Percentiles rank a stretch among this genome's conserved stretches.
Evolutionary conservation across 2,888 invertebrate species (phyloP).

Genomic region (Pollenia griseotomentosa): DNA sequence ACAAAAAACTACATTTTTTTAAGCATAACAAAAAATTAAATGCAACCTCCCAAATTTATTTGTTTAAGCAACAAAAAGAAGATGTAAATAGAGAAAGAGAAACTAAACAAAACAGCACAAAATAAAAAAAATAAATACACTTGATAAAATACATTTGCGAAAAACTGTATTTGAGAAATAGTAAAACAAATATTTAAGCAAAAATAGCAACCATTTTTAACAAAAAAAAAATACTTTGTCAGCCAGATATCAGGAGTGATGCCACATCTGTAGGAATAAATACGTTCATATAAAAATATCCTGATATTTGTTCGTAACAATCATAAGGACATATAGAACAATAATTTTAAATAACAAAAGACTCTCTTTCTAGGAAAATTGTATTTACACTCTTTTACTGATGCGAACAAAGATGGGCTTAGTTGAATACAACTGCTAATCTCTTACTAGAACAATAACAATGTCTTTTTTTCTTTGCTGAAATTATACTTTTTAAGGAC

Average conservation of each 20-base stretch:
- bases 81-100: background rate
- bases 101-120: background rate
- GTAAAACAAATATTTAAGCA: background rate
- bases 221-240: background rate
- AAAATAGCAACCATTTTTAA: background rate
- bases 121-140: background rate
- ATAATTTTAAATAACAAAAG: slow-evolving; percentile 34
- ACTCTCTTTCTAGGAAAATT: background rate
- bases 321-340: slow-evolving; percentile 17
- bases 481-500: no score
- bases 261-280: background rate
- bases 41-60: background rate
- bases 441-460: no score
- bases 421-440: no score
- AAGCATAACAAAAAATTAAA: slow-evolving; percentile 6
- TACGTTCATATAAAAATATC: background rate
- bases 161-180: background rate
- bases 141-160: background rate
- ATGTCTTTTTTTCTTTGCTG: no score
- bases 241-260: background rate
- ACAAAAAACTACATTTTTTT: background rate
- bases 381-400: background rate
- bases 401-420: background rate
- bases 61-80: background rate
- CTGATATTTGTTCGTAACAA: background rate